Evolutionary conservation across 2,797 vertebrate species (phyloP).

Genomic region (Phalanger gymnotis): DNA sequence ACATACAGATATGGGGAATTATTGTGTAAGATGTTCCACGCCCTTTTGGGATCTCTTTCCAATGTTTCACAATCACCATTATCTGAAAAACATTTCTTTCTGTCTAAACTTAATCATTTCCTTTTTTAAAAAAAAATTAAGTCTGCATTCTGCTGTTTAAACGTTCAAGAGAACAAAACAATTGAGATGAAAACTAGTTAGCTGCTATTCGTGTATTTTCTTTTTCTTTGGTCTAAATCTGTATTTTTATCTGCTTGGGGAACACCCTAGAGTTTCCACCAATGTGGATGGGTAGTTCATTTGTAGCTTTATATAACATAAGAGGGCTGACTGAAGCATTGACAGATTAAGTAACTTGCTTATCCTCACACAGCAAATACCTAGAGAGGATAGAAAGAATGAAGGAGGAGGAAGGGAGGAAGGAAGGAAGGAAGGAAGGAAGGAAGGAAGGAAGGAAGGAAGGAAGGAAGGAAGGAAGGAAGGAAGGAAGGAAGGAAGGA

Average conservation of each 20-base stretch:
- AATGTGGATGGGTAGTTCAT: background rate
- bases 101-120: background rate
- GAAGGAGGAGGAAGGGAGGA: fast-evolving
- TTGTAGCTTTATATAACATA: background rate
- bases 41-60: background rate
- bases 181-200: background rate
- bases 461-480: background rate
- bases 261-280: background rate
- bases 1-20: background rate
- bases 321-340: background rate
- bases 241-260: background rate
- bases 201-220: background rate
- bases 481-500: background rate
- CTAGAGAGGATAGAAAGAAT: background rate
- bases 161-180: background rate
- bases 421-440: fast-evolving
- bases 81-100: background rate
- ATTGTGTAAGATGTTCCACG: background rate
- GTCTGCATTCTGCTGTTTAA: background rate
- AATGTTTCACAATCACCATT: background rate
- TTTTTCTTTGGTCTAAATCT: background rate
- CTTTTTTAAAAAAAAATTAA: background rate
- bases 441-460: background rate
- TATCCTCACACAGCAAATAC: background rate
- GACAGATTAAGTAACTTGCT: background rate